A percentile compares a stretch with the other conserved stretches of the same genome.
These are phyloP conservation scores for Rana temporaria DNA, from an alignment of 2,113 vertebrate species.

Conservation along the genomic window DNA sequence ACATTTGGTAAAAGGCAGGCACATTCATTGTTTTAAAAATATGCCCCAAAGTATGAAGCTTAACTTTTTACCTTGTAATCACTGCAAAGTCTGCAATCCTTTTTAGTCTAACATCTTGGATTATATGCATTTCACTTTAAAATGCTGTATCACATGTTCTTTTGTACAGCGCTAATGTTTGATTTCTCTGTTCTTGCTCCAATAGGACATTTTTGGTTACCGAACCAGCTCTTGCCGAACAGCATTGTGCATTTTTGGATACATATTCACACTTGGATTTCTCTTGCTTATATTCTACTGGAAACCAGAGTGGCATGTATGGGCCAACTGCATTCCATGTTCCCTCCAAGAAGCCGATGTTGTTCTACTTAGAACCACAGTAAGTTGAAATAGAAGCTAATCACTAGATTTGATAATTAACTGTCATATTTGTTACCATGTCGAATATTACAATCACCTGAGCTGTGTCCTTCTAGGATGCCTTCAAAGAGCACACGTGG, in stretches of 20 bases:
- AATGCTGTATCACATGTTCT: too few relatives aligned
- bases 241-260: slow-evolving; percentile 70
- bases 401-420: too few relatives aligned
- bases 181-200: slow-evolving; percentile 26
- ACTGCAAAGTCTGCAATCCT: too few relatives aligned
- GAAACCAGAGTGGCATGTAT: slow-evolving; percentile 78
- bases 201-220: slow-evolving; percentile 78
- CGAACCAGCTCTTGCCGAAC: slow-evolving; percentile 64
- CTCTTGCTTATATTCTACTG: slow-evolving; percentile 78
- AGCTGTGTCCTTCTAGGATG: slow-evolving; percentile 69
- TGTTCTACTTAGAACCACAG: slow-evolving; percentile 75
- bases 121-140: too few relatives aligned
- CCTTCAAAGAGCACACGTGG: slow-evolving; percentile 71
- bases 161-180: too few relatives aligned
- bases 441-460: background rate
- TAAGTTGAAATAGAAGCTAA: slow-evolving; percentile 61
- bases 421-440: too few relatives aligned
- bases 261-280: slow-evolving; percentile 73
- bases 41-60: too few relatives aligned
- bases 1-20: too few relatives aligned
- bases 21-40: too few relatives aligned
- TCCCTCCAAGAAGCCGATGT: slow-evolving; percentile 73
- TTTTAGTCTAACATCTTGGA: too few relatives aligned
- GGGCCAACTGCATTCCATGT: slow-evolving; percentile 71
- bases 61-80: too few relatives aligned